Base-by-base conservation (phyloP, 2,113 vertebrate genomes). In the Ctenomys sociabilis region DNA sequence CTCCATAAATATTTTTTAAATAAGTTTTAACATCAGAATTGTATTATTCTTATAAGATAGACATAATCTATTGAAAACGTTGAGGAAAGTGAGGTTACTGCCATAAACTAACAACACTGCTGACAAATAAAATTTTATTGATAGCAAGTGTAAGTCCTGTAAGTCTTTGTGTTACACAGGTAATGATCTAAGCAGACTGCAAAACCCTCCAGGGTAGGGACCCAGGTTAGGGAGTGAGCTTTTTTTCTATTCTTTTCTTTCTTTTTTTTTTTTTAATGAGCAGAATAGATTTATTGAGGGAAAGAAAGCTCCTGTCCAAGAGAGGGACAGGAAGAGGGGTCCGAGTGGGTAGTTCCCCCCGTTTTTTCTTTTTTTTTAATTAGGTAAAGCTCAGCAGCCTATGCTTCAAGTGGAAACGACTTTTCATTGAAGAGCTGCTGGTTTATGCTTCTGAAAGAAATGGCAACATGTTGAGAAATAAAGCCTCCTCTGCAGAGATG, bases 361-460 rank as follows among this genome's bases (percentile, higher is more conserved):
- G n/a, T n/a, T n/a, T n/a, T n/a, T n/a, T n/a, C 12, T 49, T 45
- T 26, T 37, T 26, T 13, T 40, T 77, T 16, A n/a, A 32, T 22
- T 22, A 52, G 81, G 84, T 35, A 52, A 94, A 94, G 85, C 13
- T 75, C 30, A 77, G 30, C 24, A 61, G 75, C 16, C 70, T 37
- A 30, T 30, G 92, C 3, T 80, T 73, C 35, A 95, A 37, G 8
- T 32, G 26, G 77, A 95, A 95, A 77, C 37, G n/a, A n/a, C 49
- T 13, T 89, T 75, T 64, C n/a, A 52, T 22, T 89, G 37, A 63
- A 26, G 37, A 90, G 35, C 32, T 85, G 9, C n/a, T 77, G 40
- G 28, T 66, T 54, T n/a, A 88, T 54, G 64, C 43, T 75, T 30
- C 63, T 57, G 24, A 7, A 57, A 57, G 66, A 61, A 86, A 88